Conservation (phyloP, 2,113 vertebrate species). For the Entelurus aequoreus region DNA sequence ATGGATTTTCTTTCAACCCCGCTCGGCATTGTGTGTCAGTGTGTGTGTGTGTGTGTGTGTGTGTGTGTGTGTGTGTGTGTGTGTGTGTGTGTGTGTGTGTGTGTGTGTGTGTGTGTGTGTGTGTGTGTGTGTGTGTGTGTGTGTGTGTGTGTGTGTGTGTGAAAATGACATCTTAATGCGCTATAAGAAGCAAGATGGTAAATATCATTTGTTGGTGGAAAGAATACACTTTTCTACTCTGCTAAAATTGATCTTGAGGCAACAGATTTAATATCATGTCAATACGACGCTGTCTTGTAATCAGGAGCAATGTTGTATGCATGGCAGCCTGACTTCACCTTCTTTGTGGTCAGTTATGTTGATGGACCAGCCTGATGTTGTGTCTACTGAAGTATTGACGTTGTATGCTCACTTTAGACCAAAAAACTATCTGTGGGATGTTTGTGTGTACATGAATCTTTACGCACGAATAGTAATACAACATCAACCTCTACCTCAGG, state of each 20-base stretch:
- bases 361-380: not conserved
- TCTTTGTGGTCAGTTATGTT: not conserved
- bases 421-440: not conserved
- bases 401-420: not conserved
- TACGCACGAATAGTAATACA: too few relatives aligned
- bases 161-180: not conserved
- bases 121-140: too few relatives aligned
- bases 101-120: too few relatives aligned
- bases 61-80: not conserved
- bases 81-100: not conserved
- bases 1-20: slow-evolving; percentile 58
- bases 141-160: not conserved
- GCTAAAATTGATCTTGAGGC: too few relatives aligned
- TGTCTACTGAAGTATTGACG: not conserved
- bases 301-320: not conserved
- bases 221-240: not conserved
- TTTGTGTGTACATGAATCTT: not conserved
- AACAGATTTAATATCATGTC: too few relatives aligned
- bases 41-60: not conserved
- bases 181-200: not conserved
- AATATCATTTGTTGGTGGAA: not conserved
- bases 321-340: not conserved
- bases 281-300: not conserved
- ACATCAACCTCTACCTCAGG: too few relatives aligned
- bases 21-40: slow-evolving; percentile 43